Conservation (phyloP, 35 echinoderm and acorn worm genomes). For the Acanthaster planci region DNA sequence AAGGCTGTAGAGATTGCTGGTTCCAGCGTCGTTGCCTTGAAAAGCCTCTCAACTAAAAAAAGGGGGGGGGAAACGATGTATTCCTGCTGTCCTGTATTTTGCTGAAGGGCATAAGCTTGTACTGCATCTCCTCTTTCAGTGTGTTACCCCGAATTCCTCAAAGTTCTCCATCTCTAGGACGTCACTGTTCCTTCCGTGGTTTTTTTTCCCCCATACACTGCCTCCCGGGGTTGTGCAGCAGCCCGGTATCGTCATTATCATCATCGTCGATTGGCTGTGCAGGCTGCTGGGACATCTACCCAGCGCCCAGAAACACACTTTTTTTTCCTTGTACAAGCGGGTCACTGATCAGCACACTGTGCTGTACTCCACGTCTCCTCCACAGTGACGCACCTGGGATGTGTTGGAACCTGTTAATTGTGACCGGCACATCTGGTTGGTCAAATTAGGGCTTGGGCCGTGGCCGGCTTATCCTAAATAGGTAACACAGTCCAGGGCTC, state of each 20-base stretch:
- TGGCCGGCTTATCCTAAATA: constrained; percentile 12
- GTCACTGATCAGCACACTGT: too few species aligned
- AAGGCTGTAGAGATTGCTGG: not conserved
- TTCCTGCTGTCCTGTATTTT: not conserved
- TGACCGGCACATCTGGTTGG: not conserved
- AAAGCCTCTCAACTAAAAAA: not conserved
- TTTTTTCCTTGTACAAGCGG: too few species aligned
- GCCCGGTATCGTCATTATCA: too few species aligned
- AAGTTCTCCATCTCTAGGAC: not conserved
- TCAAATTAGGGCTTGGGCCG: constrained; percentile 17
- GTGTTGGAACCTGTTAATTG: too few species aligned
- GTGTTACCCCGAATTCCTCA: not conserved
- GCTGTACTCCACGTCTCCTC: too few species aligned
- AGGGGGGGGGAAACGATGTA: not conserved
- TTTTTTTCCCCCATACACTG: not conserved
- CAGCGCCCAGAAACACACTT: too few species aligned
- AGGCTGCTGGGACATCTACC: too few species aligned
- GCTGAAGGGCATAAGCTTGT: not conserved
- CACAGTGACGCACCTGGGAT: too few species aligned
- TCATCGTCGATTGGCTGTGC: too few species aligned
- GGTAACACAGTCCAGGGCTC: constrained; percentile 10
- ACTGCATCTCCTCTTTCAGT: constrained; percentile 10
- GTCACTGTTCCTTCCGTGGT: not conserved
- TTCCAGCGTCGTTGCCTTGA: not conserved
- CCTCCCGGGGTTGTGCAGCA: too few species aligned